Base-by-base conservation (phyloP, 2,888 invertebrate genomes). In the Pollenia angustigena region DNA sequence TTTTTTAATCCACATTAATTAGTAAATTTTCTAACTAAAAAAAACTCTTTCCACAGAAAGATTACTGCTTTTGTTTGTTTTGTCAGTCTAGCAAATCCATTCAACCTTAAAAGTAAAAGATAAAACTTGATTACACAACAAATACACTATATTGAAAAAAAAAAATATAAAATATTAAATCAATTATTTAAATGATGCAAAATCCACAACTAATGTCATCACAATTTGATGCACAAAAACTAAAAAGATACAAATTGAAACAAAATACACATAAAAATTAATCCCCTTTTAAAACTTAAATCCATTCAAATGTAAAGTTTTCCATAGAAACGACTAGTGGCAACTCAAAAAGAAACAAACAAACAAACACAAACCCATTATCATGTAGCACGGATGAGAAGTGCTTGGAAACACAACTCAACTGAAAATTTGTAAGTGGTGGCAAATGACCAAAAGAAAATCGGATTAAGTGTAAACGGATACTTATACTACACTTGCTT, bases 231-330 rank as follows among this genome's bases (percentile, higher is more conserved):
- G 52, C 48, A 60, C 60, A 50, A 50, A 18, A 4, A 52, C 16
- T 54, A 9, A 48, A 66, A 23, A 48, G 48, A 46, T 9, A 23
- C 9, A 3, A 50, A 14, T 11, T 60, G 50, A 46, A 64, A 52
- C 12, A 8, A 18, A 12, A 44, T 44, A 44, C 4, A 42, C 12
- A 44, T 6, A 44, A 64, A 16, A 66, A 66, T 14, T 23, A 8
- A 48, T 48, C 32, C 66, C 48, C 9, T 68, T 46, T 23, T 50
- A 75, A 1, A 4, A 50, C 12, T 64, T 23, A 60, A 76, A 79
- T 50, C 58, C 46, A 69, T 18, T 79, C 40, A 69, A 60, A 69
- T 60, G 68, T 58, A 69, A 68, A 58, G 46, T 68, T 78, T 48
- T 46, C 32, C 58, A 48, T 60, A 69, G 69, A 42, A 58, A 69